Evolutionary conservation across 2,113 vertebrate species (phyloP).

Genomic region (Bolborhynchus lineola): DNA sequence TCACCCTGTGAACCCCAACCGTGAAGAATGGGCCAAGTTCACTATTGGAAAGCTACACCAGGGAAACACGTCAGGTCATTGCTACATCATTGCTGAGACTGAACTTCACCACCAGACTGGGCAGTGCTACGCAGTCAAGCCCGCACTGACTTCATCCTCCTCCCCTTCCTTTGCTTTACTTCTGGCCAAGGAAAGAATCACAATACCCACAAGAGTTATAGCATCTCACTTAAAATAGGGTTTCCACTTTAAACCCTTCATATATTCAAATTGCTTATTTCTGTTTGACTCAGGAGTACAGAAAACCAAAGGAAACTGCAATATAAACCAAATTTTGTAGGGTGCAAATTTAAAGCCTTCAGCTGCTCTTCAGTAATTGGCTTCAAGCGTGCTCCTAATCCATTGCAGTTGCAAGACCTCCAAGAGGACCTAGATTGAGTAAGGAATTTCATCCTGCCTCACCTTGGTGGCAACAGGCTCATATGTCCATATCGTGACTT

Average conservation of each 20-base stretch:
- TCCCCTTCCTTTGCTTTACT: background rate
- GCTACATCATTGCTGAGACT: background rate
- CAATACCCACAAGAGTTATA: background rate
- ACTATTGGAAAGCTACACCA: background rate
- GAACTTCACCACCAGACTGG: background rate
- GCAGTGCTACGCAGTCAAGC: background rate
- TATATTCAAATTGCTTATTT: background rate
- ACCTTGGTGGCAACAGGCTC: fast-evolving
- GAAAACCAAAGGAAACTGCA: background rate
- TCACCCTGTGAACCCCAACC: background rate
- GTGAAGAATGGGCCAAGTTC: background rate
- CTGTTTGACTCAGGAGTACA: background rate
- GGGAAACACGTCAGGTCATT: background rate
- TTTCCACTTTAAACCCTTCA: background rate
- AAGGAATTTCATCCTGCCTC: background rate
- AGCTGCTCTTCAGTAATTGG: background rate
- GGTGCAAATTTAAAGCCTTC: background rate
- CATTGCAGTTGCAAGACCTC: background rate
- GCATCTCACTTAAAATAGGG: background rate
- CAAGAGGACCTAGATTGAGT: background rate
- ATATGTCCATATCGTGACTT: background rate
- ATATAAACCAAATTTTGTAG: background rate
- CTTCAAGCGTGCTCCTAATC: background rate
- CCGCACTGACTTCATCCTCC: background rate
- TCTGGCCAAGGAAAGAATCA: background rate